A percentile compares a stretch with the other conserved stretches of the same genome.
Conservation (phyloP, 2,888 invertebrate species). For the Euplexia lucipara region DNA sequence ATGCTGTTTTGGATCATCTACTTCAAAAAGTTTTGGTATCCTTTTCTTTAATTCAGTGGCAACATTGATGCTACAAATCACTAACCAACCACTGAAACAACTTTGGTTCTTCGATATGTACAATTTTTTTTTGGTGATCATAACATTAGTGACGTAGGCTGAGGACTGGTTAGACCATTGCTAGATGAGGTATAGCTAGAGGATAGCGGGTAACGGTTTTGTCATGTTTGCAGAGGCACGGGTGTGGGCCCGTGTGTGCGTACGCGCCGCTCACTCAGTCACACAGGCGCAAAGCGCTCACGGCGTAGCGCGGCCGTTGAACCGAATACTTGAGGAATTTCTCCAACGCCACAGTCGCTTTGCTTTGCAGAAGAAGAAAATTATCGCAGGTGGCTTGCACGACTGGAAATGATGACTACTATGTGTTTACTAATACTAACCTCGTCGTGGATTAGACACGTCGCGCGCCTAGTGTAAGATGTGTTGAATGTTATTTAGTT, state of each 20-base stretch:
- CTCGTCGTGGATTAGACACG: constrained; percentile 1
- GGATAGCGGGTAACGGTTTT: constrained; percentile 87
- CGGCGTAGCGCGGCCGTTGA: constrained; percentile 88
- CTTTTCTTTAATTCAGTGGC: constrained; percentile 9
- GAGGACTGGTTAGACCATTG: constrained; percentile 67
- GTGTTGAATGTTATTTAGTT: constrained; percentile 1
- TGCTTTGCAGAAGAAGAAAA: constrained; percentile 84
- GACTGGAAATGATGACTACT: constrained; percentile 53
- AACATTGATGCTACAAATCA: constrained; percentile 8
- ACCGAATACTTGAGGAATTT: constrained; percentile 90
- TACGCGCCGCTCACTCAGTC: constrained; percentile 79
- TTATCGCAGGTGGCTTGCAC: constrained; percentile 74
- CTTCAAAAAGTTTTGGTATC: constrained; percentile 22
- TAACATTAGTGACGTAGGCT: constrained; percentile 32
- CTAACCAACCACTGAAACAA: constrained; percentile 1
- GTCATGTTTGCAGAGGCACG: constrained; percentile 86
- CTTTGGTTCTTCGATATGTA: constrained; percentile 2
- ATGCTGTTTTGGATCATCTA: constrained; percentile 49
- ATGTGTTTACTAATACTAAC: constrained; percentile 19
- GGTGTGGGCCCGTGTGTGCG: constrained; percentile 82
- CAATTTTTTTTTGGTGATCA: constrained; percentile 11
- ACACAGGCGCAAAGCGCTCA: constrained; percentile 80
- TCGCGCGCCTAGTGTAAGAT: constrained; percentile 1
- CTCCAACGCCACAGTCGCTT: constrained; percentile 84
- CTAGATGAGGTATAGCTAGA: constrained; percentile 78